Evolutionary conservation across 2,113 vertebrate genomes (phyloP).

Genomic region (Scomber scombrus): DNA sequence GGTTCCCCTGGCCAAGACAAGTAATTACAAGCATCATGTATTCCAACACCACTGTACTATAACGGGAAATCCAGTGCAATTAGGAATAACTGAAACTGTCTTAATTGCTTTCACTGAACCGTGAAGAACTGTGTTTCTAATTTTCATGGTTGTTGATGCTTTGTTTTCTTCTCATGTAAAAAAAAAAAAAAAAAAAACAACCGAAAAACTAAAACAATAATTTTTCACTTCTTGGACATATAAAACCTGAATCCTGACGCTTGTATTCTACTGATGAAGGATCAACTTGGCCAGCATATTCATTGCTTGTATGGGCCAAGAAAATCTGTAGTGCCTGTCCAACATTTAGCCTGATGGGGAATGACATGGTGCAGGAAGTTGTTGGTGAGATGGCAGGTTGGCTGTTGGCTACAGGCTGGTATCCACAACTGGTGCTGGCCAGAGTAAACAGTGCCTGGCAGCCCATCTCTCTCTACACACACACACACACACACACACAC

Average conservation of each 20-base stretch:
- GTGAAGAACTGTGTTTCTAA: constrained; percentile 18
- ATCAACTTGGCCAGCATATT: neutral
- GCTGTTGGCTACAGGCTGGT: constrained; percentile 52
- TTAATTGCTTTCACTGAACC: constrained; percentile 55
- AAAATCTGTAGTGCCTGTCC: constrained; percentile 32
- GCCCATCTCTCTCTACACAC: constrained; percentile 6
- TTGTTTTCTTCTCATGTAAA: constrained; percentile 17
- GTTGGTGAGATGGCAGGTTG: constrained; percentile 51
- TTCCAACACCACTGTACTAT: constrained; percentile 42
- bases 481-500: neutral
- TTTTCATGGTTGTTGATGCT: constrained; percentile 36
- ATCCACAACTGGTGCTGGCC: constrained; percentile 45
- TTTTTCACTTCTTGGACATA: constrained; percentile 26
- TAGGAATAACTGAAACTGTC: constrained; percentile 46
- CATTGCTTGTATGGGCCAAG: constrained; percentile 21
- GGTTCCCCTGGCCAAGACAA: constrained; percentile 53
- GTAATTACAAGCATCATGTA: constrained; percentile 57
- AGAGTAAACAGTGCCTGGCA: constrained; percentile 64
- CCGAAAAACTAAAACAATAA: neutral
- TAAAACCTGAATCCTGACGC: constrained; percentile 3
- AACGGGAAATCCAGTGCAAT: constrained; percentile 37
- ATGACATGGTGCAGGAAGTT: constrained; percentile 11
- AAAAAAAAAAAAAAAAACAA: neutral
- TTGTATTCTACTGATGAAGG: constrained; percentile 9
- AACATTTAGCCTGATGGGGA: constrained; percentile 14